Base-by-base conservation (phyloP, 2,797 vertebrate genomes). In the Megalops cyprinoides region DNA sequence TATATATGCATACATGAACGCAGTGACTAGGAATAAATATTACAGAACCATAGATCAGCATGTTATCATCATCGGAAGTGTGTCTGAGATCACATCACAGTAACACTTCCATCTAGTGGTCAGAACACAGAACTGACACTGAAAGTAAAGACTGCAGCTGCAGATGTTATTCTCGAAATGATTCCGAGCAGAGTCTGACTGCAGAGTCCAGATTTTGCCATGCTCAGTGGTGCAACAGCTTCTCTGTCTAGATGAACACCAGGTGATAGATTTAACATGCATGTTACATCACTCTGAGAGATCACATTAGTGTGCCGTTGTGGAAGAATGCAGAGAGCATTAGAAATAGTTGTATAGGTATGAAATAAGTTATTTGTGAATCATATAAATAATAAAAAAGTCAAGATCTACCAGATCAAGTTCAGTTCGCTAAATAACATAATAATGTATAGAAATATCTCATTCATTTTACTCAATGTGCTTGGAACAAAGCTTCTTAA, bases 41-140 rank as follows among this genome's bases (percentile, higher is more conserved):
- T 51, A 15, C 7, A 8, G 0, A 51, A 15, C 15, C 15, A 15
- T 51, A 8, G 49, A 15, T 51, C 51, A 15, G 49, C 15, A 51
- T 51, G 49, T 8, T 51, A 51, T 8, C 51, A 15, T 15, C 1
- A 51, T 51, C 15, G 15, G 7, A 51, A 15, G 15, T 15, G 7
- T 51, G 49, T 15, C 15, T 51, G 49, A 51, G 7, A n/a, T 14
- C 14, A 44, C 20, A 1, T 8, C 37, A 49, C 0, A 74, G 49
- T 28, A 85, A 74, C 82, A 88, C 79, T 79, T 83, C 7, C 91
- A 92, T 88, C 92, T 92, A 90, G 91, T 90, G 92, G 91, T 79
- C 60, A 85, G 0, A 42, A 15, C 44, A 0, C 20, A 62, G 14
- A 60, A 51, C 55, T 44, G 37, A 9, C 37, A 18, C 23, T 42